Evolutionary conservation across 2,113 vertebrate genomes (phyloP).

Genomic region (Apus apus): DNA sequence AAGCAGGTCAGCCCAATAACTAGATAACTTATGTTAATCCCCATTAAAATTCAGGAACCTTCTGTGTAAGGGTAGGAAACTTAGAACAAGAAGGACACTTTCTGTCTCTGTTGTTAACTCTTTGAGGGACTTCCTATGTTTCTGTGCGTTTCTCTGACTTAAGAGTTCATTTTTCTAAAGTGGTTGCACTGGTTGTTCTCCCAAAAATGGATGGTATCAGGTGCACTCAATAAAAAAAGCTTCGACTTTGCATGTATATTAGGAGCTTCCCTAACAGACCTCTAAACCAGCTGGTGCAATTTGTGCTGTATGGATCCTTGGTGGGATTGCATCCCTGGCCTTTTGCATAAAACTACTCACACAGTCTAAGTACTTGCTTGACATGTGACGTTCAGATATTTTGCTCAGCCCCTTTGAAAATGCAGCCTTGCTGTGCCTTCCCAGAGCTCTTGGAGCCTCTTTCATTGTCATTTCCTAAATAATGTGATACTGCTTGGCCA

Average conservation of each 20-base stretch:
- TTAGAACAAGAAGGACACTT: neutral
- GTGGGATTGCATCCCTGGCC: neutral
- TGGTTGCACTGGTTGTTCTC: neutral
- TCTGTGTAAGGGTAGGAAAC: neutral
- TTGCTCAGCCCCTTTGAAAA: neutral
- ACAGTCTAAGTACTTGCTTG: fast-evolving
- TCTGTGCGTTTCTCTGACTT: neutral
- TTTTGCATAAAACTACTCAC: neutral
- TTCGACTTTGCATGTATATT: neutral
- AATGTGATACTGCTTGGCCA: neutral
- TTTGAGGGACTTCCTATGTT: neutral
- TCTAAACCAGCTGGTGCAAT: neutral
- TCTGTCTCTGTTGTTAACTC: neutral
- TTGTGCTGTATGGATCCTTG: neutral
- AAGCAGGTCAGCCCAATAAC: neutral
- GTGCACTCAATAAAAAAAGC: neutral
- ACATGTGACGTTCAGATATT: neutral
- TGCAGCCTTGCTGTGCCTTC: neutral
- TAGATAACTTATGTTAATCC: neutral
- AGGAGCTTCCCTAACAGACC: neutral
- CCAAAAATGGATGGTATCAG: neutral
- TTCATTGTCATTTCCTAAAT: neutral
- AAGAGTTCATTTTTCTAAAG: neutral
- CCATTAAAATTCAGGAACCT: neutral
- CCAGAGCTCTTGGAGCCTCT: neutral